phyloP scores from a whole-genome alignment of 2,888 invertebrate genomes.

The Cantharis rustica region DNA sequence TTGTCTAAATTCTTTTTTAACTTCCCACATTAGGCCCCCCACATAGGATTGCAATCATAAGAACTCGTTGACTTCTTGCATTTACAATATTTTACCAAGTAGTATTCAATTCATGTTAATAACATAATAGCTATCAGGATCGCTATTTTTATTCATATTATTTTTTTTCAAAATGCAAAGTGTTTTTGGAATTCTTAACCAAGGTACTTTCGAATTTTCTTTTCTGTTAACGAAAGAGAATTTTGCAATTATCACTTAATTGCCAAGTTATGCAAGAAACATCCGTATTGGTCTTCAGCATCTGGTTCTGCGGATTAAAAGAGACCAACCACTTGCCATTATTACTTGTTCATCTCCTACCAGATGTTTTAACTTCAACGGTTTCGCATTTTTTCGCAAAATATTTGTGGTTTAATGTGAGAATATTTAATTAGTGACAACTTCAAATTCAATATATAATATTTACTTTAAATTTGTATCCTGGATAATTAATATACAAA shows the following conservation, averaged over 20 bases:
- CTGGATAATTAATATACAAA: background rate
- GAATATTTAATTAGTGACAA: constrained; percentile 37
- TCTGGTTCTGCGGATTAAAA: constrained; percentile 20
- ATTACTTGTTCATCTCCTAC: constrained; percentile 22
- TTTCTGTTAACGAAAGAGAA: constrained; percentile 11
- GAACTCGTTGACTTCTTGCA: background rate
- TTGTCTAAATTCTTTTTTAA: background rate
- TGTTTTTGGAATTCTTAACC: background rate
- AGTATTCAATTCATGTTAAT: background rate
- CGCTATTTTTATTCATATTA: background rate
- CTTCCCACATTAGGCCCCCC: background rate
- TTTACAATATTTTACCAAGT: background rate
- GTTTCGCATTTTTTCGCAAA: constrained; percentile 43
- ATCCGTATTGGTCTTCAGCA: constrained; percentile 14
- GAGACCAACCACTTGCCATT: constrained; percentile 25
- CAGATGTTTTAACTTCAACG: constrained; percentile 37
- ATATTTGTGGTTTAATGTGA: constrained; percentile 39
- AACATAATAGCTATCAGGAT: background rate
- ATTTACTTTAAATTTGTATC: background rate
- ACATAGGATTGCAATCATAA: background rate
- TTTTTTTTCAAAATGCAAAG: background rate
- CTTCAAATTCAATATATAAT: background rate
- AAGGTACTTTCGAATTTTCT: constrained; percentile 4
- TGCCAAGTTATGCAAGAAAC: constrained; percentile 3
- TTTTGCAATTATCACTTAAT: constrained; percentile 24